Conservation (phyloP, 2,113 vertebrate species). For the Lathamus discolor region DNA sequence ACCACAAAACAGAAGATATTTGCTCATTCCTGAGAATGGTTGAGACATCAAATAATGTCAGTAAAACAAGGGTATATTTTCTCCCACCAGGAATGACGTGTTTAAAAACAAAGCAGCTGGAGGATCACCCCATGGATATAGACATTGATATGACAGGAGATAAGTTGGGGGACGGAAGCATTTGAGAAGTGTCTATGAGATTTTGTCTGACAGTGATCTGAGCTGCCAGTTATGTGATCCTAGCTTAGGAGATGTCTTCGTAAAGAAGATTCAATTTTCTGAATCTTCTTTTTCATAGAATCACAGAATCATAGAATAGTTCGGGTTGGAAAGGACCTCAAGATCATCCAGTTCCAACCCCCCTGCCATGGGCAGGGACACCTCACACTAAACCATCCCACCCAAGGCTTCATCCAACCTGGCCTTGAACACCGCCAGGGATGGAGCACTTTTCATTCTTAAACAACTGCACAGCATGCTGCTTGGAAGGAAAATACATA, state of each 20-base stretch:
- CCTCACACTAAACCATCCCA: no score
- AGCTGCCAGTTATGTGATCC: not conserved
- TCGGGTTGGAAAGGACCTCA: no score
- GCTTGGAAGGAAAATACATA: not conserved
- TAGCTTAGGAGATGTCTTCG: not conserved
- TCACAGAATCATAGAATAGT: no score
- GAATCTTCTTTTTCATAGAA: not conserved
- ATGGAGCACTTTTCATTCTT: not conserved
- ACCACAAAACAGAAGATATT: not conserved
- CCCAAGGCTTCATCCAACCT: no score
- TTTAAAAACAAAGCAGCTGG: fast-evolving
- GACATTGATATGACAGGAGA: not conserved
- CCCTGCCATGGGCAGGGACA: no score
- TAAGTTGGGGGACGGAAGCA: not conserved
- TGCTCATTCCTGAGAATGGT: not conserved
- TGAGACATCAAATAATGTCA: not conserved
- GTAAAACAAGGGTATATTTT: not conserved
- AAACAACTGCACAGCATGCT: not conserved
- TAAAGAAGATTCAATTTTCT: not conserved
- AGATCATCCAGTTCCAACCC: no score
- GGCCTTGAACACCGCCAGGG: no score
- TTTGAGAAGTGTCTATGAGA: not conserved
- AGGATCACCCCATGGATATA: not conserved
- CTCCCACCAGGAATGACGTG: not conserved
- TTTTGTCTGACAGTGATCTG: not conserved